Base-by-base conservation (phyloP, 2,888 invertebrate genomes). In the Sialis lutaria region DNA sequence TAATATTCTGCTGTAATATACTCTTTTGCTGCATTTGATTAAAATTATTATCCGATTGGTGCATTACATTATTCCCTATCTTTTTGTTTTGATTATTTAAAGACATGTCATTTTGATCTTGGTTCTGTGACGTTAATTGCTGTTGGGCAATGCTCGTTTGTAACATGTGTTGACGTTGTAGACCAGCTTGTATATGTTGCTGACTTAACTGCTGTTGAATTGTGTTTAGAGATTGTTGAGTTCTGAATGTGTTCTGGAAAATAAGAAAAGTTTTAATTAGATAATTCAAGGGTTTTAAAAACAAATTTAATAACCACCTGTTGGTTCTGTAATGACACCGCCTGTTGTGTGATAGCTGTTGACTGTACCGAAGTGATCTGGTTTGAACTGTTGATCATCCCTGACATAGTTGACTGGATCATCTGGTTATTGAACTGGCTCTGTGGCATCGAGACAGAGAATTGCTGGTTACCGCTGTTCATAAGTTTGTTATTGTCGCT, bases 211-310 rank as follows among this genome's bases (percentile, higher is more conserved):
- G 59, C 12, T 57, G 51, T 46, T 60, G 59, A 41, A 52, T 45
- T 51, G 53, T 42, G 57, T 52, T 44, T 51, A 53, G 32, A 54
- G 54, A 39, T 57, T 53, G 33, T 55, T 54, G 44, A 54, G 48
- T 30, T 50, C 47, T 41, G 57, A 56, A 43, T 60, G 60, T 57
- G 56, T 47, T 65, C 65, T 22, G 22, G 22, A 22, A 22, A 22
- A 4, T 22, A 22, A 22, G 22, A 22, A 22, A 2, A 22, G 22
- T 22, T 22, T 22, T 22, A 22, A 22, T 22, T 22, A 22, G 22
- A 22, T 22, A 22, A 22, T 2, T 22, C 4, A 4, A 22, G 22
- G 22, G 22, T 22, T 22, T 22, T 4, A 22, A 22, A 22, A 5
- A 13, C 10, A 40, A 10, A 40, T 5, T 6, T 10, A 9, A 10